Evolutionary conservation across 2,113 vertebrate species (phyloP).

Genomic region (Ondatra zibethicus): DNA sequence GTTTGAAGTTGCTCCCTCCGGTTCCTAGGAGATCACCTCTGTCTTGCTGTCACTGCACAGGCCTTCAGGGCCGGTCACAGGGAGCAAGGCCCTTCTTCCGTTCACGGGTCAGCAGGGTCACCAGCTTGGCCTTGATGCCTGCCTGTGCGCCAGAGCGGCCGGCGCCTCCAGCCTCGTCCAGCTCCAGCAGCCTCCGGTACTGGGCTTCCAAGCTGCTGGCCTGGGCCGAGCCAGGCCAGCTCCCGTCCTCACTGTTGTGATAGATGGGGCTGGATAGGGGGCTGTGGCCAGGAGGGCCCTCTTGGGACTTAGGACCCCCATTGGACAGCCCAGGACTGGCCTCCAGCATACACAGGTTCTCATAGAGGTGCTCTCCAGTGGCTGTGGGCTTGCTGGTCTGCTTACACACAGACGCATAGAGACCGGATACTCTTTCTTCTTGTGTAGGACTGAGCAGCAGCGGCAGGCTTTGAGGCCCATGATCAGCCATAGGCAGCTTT

Average conservation of each 20-base stretch:
- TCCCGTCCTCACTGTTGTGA: constrained; percentile 70
- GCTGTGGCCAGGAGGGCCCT: constrained; percentile 10
- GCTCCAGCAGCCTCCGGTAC: constrained; percentile 65
- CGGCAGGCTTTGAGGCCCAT: constrained; percentile 70
- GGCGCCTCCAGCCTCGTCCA: neutral
- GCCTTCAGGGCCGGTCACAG: constrained; percentile 80
- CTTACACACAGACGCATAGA: constrained; percentile 71
- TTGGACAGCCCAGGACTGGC: rapidly evolving
- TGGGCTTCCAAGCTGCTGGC: constrained; percentile 77
- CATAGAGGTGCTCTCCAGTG: constrained; percentile 82
- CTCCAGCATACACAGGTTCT: constrained; percentile 82
- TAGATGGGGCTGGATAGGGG: constrained; percentile 68
- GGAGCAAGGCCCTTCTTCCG: constrained; percentile 61
- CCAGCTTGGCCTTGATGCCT: constrained; percentile 85
- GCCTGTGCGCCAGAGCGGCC: constrained; percentile 22
- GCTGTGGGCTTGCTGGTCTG: neutral
- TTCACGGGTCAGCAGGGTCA: constrained; percentile 85
- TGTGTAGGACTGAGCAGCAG: neutral
- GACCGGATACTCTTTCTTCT: rapidly evolving
- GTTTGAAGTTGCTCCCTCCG: neutral
- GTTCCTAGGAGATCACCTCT: neutral
- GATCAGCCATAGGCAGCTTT: neutral
- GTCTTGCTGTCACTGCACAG: neutral
- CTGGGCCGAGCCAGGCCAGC: neutral
- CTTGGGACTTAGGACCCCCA: neutral